These are phyloP conservation scores for Tipula unca DNA, from an alignment of 2,888 invertebrate genomes.

Conservation along the genomic window DNA sequence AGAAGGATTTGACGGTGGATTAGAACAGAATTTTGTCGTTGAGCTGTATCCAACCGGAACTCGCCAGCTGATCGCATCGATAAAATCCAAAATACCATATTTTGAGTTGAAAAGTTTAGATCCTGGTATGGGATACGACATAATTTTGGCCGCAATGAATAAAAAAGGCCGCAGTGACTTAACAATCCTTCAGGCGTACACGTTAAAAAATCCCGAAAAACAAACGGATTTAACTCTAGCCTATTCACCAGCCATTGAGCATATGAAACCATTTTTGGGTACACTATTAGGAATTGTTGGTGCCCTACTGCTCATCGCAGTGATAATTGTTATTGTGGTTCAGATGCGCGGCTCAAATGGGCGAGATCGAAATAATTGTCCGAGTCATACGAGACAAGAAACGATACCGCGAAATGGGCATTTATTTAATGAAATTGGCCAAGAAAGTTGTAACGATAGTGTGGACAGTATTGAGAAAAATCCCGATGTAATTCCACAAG, in stretches of 20 bases:
- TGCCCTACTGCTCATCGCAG: slow-evolving; percentile 46
- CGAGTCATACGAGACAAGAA: slow-evolving; percentile 37
- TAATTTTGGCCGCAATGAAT: slow-evolving; percentile 61
- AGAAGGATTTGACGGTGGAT: slow-evolving; percentile 68
- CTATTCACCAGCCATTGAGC: slow-evolving; percentile 44
- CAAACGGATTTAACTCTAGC: slow-evolving; percentile 47
- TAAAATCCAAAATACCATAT: slow-evolving; percentile 46
- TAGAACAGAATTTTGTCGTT: slow-evolving; percentile 63
- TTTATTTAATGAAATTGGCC: slow-evolving; percentile 36
- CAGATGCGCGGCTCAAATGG: slow-evolving; percentile 43
- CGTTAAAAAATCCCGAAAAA: slow-evolving; percentile 63
- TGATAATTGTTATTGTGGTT: slow-evolving; percentile 46
- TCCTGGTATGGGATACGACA: slow-evolving; percentile 59
- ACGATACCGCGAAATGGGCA: slow-evolving; percentile 37
- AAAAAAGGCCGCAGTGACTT: slow-evolving; percentile 62
- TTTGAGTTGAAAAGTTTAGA: slow-evolving; percentile 59
- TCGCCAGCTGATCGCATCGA: slow-evolving; percentile 39
- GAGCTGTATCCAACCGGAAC: slow-evolving; percentile 53
- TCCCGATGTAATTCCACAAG: slow-evolving; percentile 39
- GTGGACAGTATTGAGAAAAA: slow-evolving; percentile 43
- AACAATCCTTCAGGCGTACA: slow-evolving; percentile 57
- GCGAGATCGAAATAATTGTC: slow-evolving; percentile 41
- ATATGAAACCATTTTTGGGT: slow-evolving; percentile 48
- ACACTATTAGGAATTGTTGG: slow-evolving; percentile 47
- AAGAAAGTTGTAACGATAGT: slow-evolving; percentile 32